Evolutionary conservation across 2,113 vertebrate genomes (phyloP).

Genomic region (Pteropus alecto): DNA sequence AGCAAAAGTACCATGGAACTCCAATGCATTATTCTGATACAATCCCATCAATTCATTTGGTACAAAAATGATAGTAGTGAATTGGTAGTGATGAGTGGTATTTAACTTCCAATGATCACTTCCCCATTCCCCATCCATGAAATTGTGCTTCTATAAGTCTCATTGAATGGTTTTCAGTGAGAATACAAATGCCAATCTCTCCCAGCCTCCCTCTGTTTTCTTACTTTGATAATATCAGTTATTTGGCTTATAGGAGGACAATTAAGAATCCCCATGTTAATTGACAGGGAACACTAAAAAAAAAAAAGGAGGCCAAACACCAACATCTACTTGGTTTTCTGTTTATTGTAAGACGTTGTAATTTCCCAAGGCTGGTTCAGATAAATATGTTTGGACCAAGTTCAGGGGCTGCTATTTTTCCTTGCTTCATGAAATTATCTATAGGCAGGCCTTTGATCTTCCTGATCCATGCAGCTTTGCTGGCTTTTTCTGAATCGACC

Average conservation of each 20-base stretch:
- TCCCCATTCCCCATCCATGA: neutral
- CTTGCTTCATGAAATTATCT: conserved; percentile 73
- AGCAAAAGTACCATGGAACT: neutral
- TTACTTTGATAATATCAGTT: neutral
- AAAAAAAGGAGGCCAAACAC: neutral
- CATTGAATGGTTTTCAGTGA: neutral
- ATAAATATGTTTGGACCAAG: conserved; percentile 79
- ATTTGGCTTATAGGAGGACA: neutral
- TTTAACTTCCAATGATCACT: neutral
- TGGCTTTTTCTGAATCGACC: conserved; percentile 48
- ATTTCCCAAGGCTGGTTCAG: conserved; percentile 70
- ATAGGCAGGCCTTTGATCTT: conserved; percentile 80
- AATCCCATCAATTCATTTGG: neutral
- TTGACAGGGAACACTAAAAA: neutral
- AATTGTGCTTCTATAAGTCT: neutral
- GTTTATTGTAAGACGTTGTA: neutral
- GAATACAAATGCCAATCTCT: neutral
- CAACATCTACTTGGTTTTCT: neutral
- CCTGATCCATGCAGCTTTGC: conserved; percentile 76
- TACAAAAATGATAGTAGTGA: neutral
- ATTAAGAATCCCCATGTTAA: neutral
- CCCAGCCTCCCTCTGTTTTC: neutral
- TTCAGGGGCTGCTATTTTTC: conserved; percentile 80
- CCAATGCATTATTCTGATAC: neutral
- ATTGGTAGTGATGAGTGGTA: neutral